These are phyloP conservation scores for Megalops cyprinoides DNA, from an alignment of 2,797 vertebrate species.

Conservation along the genomic window DNA sequence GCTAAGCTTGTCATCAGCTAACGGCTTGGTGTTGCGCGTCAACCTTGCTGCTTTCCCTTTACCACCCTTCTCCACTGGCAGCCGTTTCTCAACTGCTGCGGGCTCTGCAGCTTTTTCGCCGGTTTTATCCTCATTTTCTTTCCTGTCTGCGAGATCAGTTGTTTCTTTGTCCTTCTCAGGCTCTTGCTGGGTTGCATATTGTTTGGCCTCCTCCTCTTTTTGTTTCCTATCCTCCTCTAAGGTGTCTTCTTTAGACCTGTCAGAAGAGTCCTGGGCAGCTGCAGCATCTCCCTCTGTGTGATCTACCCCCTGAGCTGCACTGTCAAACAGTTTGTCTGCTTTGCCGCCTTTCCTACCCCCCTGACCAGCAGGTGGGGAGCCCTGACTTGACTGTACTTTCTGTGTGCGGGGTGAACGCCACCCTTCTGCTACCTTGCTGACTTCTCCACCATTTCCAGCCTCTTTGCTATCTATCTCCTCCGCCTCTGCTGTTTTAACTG, in stretches of 20 bases:
- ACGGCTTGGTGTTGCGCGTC: conserved; percentile 72
- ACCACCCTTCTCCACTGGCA: conserved; percentile 55
- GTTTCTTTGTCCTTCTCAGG: conserved; percentile 57
- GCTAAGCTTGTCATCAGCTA: conserved; percentile 75
- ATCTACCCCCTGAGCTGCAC: conserved; percentile 64
- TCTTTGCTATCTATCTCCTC: conserved; percentile 87
- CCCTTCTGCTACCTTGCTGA: conserved; percentile 79
- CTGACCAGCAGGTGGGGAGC: conserved; percentile 56
- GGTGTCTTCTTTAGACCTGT: conserved; percentile 53
- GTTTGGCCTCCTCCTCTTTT: conserved; percentile 75
- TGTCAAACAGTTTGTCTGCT: conserved; percentile 68
- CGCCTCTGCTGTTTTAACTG: conserved; percentile 71
- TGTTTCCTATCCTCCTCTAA: conserved; percentile 62
- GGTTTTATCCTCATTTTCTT: conserved; percentile 56
- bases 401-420: conserved; percentile 82
- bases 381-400: conserved; percentile 71
- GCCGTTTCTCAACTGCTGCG: conserved; percentile 63
- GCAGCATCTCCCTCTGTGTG: conserved; percentile 55
- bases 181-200: conserved; percentile 41
- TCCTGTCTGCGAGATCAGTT: conserved; percentile 48
- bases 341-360: conserved; percentile 81
- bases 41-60: conserved; percentile 74
- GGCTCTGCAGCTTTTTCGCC: conserved; percentile 59
- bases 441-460: conserved; percentile 70
- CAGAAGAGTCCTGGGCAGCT: conserved; percentile 54